Evolutionary conservation across 2,888 invertebrate species (phyloP).

Genomic region (Cheilosia soror): DNA sequence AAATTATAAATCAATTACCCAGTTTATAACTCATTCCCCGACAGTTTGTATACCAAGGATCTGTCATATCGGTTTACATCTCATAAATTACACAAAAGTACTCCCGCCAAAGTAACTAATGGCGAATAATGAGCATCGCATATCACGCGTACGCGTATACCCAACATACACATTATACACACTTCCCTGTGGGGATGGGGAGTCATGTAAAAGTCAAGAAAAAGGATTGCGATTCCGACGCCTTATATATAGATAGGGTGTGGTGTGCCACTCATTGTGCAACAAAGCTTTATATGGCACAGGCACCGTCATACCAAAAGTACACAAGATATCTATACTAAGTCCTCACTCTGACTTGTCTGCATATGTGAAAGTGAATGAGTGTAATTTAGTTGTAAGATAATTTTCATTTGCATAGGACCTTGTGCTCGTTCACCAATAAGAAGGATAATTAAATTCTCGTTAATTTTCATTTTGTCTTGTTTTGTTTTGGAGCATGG

Average conservation of each 20-base stretch:
- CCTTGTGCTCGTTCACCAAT: conserved; percentile 62
- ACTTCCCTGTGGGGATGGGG: conserved; percentile 41
- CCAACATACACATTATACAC: conserved; percentile 3
- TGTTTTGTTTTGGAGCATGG: conserved; percentile 58
- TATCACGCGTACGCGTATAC: conserved; percentile 13
- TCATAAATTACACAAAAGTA: conserved; percentile 72
- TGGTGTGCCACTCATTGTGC: conserved; percentile 36
- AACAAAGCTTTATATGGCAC: conserved; percentile 23
- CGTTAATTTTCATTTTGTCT: conserved; percentile 72
- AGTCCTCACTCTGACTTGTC: conserved; percentile 8
- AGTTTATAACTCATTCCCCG: conserved; percentile 13
- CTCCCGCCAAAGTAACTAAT: conserved; percentile 32
- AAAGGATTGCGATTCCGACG: conserved; percentile 60
- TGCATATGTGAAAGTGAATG: conserved; percentile 66
- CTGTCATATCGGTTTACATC: conserved; percentile 75
- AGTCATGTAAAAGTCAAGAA: conserved; percentile 62
- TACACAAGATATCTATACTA: conserved; percentile 1
- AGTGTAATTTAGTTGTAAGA: conserved; percentile 73
- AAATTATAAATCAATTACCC: conserved; percentile 72
- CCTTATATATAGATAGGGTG: conserved; percentile 46
- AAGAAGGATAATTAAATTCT: conserved; percentile 74
- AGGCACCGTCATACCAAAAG: neutral
- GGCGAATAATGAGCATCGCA: conserved; percentile 61
- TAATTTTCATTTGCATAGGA: conserved; percentile 66
- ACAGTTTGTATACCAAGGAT: conserved; percentile 64